phyloP scores from a whole-genome alignment of 2,113 vertebrate genomes.

The Silurus meridionalis region DNA sequence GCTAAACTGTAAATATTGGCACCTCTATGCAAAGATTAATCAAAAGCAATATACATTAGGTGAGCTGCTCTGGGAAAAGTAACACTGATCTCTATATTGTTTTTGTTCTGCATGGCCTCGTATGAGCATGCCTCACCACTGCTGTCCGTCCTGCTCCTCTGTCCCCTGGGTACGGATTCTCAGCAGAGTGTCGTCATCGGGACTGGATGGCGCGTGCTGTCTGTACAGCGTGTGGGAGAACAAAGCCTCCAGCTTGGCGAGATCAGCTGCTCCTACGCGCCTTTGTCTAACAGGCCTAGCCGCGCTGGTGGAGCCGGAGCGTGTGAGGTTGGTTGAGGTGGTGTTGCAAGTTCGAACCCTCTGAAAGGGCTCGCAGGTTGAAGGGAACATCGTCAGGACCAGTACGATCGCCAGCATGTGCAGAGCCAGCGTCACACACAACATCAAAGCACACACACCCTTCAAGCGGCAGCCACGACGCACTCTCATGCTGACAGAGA shows the following conservation, averaged over 20 bases:
- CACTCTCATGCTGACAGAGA: constrained; percentile 56
- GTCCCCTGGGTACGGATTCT: constrained; percentile 66
- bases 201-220: constrained; percentile 54
- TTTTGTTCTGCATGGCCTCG: not conserved
- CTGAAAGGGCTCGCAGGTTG: constrained; percentile 54
- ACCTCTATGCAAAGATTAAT: not conserved
- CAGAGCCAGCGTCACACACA: constrained; percentile 67
- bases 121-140: constrained; percentile 70
- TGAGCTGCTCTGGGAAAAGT: not conserved
- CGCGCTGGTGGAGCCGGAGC: not conserved
- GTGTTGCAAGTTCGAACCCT: not conserved
- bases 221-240: constrained; percentile 80
- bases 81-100: not conserved
- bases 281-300: not conserved
- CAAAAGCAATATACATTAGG: not conserved
- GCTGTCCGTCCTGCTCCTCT: constrained; percentile 63
- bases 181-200: constrained; percentile 77
- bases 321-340: constrained; percentile 4
- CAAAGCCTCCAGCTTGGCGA: constrained; percentile 70
- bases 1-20: not conserved
- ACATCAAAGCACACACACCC: constrained; percentile 68
- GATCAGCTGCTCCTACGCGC: constrained; percentile 16
- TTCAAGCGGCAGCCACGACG: constrained; percentile 68
- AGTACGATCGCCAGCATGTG: constrained; percentile 70
- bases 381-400: constrained; percentile 49